Percentiles rank a stretch among this genome's conserved stretches.
phyloP scores from a whole-genome alignment of 1,140 invertebrate genomes.

The Cyclina sinensis region DNA sequence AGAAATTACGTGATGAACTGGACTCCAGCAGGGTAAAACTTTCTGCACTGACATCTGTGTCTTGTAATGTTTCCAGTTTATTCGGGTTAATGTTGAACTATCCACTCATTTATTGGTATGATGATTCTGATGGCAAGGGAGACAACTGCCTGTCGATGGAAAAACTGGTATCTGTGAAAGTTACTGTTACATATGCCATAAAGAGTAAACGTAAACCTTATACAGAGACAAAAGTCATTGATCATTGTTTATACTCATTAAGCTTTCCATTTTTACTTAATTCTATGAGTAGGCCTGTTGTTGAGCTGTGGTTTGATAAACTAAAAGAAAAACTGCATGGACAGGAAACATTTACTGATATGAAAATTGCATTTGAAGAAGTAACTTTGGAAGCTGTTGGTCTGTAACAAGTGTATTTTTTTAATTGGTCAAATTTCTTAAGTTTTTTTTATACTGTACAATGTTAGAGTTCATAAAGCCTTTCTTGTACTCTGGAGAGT shows the following conservation, averaged over 20 bases:
- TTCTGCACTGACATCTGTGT: not conserved
- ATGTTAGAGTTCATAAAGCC: too few species aligned
- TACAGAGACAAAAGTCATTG: not conserved
- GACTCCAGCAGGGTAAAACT: constrained; percentile 14
- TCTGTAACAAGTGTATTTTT: too few species aligned
- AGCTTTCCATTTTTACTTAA: constrained; percentile 14
- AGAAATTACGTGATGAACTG: not conserved
- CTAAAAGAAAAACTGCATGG: not conserved
- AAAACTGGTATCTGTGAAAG: constrained; percentile 10
- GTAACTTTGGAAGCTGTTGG: constrained; percentile 20
- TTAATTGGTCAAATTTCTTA: too few species aligned
- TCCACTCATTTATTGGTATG: constrained; percentile 58
- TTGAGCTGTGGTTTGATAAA: not conserved
- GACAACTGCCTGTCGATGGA: constrained; percentile 50
- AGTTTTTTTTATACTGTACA: too few species aligned
- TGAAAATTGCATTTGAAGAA: not conserved
- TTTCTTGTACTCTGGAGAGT: too few species aligned
- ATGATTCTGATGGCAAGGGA: not conserved
- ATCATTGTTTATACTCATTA: constrained; percentile 39
- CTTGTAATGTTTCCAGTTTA: constrained; percentile 44
- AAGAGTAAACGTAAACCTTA: not conserved
- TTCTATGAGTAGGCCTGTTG: not conserved
- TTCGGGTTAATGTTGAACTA: constrained; percentile 53
- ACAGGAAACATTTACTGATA: not conserved
- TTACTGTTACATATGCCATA: not conserved